Evolutionary conservation across 1,140 invertebrate genomes (phyloP), one percentile per base, ranked within the genome.

Genomic region (Papilio polyxenes): DNA sequence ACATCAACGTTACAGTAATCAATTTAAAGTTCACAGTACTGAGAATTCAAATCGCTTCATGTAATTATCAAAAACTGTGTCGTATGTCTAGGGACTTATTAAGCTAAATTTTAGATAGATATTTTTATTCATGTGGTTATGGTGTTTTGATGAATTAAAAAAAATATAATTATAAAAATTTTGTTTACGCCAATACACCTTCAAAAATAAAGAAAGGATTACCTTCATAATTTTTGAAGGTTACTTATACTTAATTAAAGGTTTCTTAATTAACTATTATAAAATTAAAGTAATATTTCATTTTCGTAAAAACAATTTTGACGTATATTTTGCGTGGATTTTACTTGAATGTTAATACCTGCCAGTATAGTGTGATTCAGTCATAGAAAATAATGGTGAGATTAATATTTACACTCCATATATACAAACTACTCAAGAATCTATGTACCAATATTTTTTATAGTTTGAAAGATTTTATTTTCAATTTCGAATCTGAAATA

Each of bases 1-100:
- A 87, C 81, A 62, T 81, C 65, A 85, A 83, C 87, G 83, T 85
- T 90, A 88, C 86, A 20, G 62, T 44, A 65, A 84, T 62, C 2
- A 17, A 9, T 9, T 80, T 89, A 90, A 83, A 82, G 87, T 86
- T 85, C 65, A 86, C 5, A 48, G 69, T 80, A 59, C 77, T 20
- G 37, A 23, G 49, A 40, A 80, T 48, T 48, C 20, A 80, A 80
- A 65, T 80, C 49, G 48, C 0, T n/a, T n/a, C n/a, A n/a, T n/a
- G 9, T n/a, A 11, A 4, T 17, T 48, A 76, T 83, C 56, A 83
- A 76, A 75, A 74, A 81, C 31, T 3, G 13, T 80, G 72, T 74
- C 13, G 37, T 59, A 75, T 80, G 51, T 82, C 51, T 81, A 86
- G 87, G 85, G 87, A 87, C n/a, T n/a, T n/a, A n/a, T 85, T 84